Conservation (phyloP, 2,113 vertebrate species). For the Donacobius atricapilla region DNA sequence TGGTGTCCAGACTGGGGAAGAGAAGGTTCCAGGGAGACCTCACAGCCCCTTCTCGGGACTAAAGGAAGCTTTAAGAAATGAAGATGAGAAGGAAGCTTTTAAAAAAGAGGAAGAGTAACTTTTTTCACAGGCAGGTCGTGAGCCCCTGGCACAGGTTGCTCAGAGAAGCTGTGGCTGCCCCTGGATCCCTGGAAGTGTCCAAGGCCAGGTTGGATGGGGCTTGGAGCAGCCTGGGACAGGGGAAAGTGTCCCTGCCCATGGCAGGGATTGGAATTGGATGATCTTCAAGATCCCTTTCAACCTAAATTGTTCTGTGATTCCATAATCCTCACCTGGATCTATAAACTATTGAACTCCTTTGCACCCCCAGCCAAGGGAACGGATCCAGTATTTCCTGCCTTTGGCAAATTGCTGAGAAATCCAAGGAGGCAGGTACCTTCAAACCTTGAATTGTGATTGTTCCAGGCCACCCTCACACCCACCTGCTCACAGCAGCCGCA, state of each 20-base stretch:
- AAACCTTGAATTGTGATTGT: rapidly evolving
- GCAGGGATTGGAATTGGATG: not conserved
- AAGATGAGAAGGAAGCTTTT: not conserved
- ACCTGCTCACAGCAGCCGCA: rapidly evolving
- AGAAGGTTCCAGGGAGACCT: not conserved
- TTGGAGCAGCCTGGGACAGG: rapidly evolving
- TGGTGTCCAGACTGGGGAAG: not conserved
- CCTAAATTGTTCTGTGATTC: not conserved
- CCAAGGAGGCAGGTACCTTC: not conserved
- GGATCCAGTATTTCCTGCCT: rapidly evolving
- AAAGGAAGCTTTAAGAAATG: not conserved
- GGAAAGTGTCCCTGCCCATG: not conserved
- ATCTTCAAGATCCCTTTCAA: not conserved
- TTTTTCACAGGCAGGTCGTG: not conserved
- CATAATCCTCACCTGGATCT: not conserved
- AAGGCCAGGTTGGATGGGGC: rapidly evolving
- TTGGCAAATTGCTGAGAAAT: not conserved
- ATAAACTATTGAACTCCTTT: not conserved
- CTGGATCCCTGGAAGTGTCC: not conserved
- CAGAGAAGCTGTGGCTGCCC: not conserved
- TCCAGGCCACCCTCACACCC: not conserved
- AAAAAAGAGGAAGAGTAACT: not conserved
- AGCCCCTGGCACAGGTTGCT: rapidly evolving
- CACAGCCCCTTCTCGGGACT: not conserved
- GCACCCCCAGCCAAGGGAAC: not conserved